Base-by-base conservation (phyloP, 1,140 invertebrate species). In the Papilio aristodemus region DNA sequence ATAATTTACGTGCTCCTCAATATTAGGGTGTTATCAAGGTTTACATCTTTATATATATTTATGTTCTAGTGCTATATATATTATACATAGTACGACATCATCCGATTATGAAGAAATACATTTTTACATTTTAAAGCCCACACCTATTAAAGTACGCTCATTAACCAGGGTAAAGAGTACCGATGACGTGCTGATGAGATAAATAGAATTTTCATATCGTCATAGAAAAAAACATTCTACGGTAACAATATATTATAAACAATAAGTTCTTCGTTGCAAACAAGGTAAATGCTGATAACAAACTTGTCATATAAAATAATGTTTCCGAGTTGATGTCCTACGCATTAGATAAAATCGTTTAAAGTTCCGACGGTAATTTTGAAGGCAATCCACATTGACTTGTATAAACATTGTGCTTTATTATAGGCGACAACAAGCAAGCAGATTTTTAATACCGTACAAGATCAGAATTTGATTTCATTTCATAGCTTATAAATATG, bases 201-300 rank as follows among this genome's bases (percentile, higher is more conserved):
- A n/a, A n/a, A n/a, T n/a, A n/a, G n/a, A n/a, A n/a, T n/a, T n/a
- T n/a, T n/a, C n/a, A n/a, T n/a, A n/a, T n/a, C n/a, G n/a, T 41
- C 1, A 41, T n/a, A n/a, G 13, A 41, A n/a, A 41, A 41, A n/a
- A 14, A 41, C 13, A 14, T 41, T 41, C 14, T 41, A 41, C n/a
- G 38, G 5, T 41, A 41, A 41, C n/a, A 41, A 41, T 11, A n/a
- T 13, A 41, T n/a, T n/a, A 41, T 41, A 11, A 41, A 41, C 11
- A n/a, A 41, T 41, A 41, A 41, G 39, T 41, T 41, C 38, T 41
- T 41, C 14, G 39, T 14, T n/a, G n/a, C n/a, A n/a, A n/a, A 41
- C 13, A 41, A 41, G 39, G 39, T n/a, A 41, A 41, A 41, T 41
- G n/a, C 39, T n/a, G 4, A n/a, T 4, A 41, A 41, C 2, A 41